A percentile compares a stretch with the other conserved stretches of the same genome.
These are phyloP conservation scores for Morelia viridis DNA, from an alignment of 2,797 vertebrate genomes.

Conservation along the genomic window DNA sequence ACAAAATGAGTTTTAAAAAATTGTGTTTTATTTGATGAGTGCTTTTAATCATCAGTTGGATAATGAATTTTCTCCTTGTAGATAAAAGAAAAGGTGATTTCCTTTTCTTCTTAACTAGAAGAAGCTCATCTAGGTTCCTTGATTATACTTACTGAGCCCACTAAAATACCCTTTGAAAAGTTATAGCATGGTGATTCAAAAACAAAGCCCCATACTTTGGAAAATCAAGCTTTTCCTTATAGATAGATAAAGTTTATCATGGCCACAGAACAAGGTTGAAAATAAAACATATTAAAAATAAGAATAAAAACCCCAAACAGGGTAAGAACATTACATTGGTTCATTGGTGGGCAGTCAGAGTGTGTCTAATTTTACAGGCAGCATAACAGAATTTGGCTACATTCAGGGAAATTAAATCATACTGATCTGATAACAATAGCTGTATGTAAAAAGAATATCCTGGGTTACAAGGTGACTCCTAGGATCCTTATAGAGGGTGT, in stretches of 20 bases:
- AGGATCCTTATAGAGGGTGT: neutral
- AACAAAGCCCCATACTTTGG: neutral
- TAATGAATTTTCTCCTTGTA: constrained; percentile 38
- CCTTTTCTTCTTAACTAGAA: neutral
- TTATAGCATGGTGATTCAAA: neutral
- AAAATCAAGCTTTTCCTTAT: constrained; percentile 23
- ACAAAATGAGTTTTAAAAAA: constrained; percentile 48
- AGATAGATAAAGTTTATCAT: neutral
- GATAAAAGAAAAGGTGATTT: neutral
- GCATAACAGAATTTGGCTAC: neutral
- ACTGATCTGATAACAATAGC: neutral
- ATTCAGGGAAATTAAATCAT: neutral
- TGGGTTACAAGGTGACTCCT: neutral
- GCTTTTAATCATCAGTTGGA: constrained; percentile 41
- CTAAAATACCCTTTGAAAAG: constrained; percentile 20
- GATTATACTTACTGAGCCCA: neutral
- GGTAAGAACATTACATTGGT: neutral
- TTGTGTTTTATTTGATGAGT: constrained; percentile 54
- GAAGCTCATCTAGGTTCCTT: constrained; percentile 6
- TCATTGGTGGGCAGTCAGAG: neutral
- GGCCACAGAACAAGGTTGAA: neutral
- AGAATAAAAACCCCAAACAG: neutral
- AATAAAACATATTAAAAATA: neutral
- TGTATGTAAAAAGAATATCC: neutral
- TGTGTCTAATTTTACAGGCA: neutral